Evolutionary conservation across 2,113 vertebrate genomes (phyloP).

Genomic region (Nothoprocta pentlandii): DNA sequence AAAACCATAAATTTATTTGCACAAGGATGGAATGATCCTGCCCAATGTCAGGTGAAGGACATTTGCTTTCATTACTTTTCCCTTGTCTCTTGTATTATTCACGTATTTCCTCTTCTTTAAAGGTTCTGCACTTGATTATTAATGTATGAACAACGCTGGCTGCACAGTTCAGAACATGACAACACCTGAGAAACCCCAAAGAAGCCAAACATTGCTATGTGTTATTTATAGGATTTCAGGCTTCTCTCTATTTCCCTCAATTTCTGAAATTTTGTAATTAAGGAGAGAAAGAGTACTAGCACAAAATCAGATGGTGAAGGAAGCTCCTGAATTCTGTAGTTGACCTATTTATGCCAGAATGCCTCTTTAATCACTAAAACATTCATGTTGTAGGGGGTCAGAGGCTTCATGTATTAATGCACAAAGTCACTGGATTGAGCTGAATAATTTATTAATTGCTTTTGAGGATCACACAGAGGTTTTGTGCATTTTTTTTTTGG

Average conservation of each 20-base stretch:
- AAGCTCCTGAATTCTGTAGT: conserved; percentile 31
- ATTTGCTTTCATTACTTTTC: conserved; percentile 58
- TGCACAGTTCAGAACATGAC: conserved; percentile 64
- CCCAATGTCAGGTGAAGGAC: conserved; percentile 58
- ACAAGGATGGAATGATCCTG: conserved; percentile 39
- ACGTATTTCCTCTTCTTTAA: conserved; percentile 66
- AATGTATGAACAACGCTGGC: conserved; percentile 64
- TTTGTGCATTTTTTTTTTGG: background rate
- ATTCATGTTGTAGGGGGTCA: conserved; percentile 45
- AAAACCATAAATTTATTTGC: conserved; percentile 38
- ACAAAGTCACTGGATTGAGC: conserved; percentile 24
- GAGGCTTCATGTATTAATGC: conserved; percentile 12
- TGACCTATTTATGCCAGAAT: conserved; percentile 63
- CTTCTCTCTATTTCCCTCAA: background rate
- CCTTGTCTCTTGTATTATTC: conserved; percentile 71
- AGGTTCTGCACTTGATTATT: conserved; percentile 65
- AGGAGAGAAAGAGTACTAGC: conserved; percentile 13
- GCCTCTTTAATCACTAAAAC: conserved; percentile 52
- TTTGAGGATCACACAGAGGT: background rate
- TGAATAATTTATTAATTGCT: conserved; percentile 60
- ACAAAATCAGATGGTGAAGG: conserved; percentile 10
- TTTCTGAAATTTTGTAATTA: conserved; percentile 68
- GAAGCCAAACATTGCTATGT: conserved; percentile 51
- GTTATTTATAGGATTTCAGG: conserved; percentile 57
- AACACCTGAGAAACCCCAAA: conserved; percentile 64